These are phyloP conservation scores for Drosophila anceps DNA, from an alignment of 2,888 invertebrate species.

Conservation along the genomic window DNA sequence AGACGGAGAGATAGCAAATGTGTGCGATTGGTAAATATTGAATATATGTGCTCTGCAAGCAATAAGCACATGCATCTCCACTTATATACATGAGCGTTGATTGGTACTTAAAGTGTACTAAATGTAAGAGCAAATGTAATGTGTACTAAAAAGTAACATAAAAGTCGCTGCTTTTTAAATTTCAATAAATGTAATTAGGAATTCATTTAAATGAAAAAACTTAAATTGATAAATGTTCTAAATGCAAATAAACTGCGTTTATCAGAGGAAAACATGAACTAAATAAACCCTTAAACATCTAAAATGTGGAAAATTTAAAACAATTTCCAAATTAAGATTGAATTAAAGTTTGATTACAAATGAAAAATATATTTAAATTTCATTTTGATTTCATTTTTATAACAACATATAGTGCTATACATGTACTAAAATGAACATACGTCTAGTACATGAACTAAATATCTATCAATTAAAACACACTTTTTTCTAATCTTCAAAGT, in stretches of 20 bases:
- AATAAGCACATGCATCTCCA: background rate
- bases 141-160: background rate
- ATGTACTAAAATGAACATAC: background rate
- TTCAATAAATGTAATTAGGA: background rate
- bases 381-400: background rate
- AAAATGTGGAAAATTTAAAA: background rate
- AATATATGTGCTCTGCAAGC: background rate
- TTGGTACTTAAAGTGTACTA: constrained; percentile 1
- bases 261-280: background rate
- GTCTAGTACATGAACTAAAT: background rate
- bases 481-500: no score
- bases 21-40: constrained; percentile 22
- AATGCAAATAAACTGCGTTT: background rate
- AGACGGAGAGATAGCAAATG: constrained; percentile 24
- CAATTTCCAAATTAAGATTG: background rate
- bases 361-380: background rate
- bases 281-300: background rate
- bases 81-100: background rate
- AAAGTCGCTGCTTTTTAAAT: no score
- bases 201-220: accelerated
- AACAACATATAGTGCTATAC: background rate
- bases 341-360: background rate
- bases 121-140: background rate
- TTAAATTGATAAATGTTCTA: background rate
- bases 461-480: background rate